Percentiles rank a stretch among this genome's conserved stretches.
These are phyloP conservation scores for Epinotia bilunana DNA, from an alignment of 2,888 invertebrate genomes.

Conservation along the genomic window DNA sequence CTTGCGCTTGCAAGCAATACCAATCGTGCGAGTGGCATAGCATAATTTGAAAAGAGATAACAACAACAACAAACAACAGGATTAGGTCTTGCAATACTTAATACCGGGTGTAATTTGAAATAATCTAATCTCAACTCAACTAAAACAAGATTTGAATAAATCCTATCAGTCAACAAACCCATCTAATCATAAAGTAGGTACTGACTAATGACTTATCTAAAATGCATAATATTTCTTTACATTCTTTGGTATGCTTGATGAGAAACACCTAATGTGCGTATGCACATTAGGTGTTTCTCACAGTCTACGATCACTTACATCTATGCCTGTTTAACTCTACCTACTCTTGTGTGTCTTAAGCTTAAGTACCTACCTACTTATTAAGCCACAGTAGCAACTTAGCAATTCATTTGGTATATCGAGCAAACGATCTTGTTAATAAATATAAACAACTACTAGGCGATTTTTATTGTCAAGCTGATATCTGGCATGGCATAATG, in stretches of 20 bases:
- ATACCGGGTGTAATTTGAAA: not conserved
- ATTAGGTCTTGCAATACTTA: not conserved
- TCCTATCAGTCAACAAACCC: no score
- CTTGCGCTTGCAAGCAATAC: conserved; percentile 22
- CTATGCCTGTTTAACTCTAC: no score
- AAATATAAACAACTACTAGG: not conserved
- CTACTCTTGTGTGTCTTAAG: not conserved
- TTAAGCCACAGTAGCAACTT: not conserved
- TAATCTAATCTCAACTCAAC: not conserved
- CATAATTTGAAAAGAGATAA: conserved; percentile 61
- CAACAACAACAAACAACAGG: conserved; percentile 76
- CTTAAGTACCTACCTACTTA: not conserved
- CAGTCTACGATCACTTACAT: not conserved
- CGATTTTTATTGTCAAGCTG: conserved; percentile 11
- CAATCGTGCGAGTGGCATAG: conserved; percentile 55
- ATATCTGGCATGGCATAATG: no score
- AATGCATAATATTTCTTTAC: no score
- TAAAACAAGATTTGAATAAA: no score
- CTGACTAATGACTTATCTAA: no score
- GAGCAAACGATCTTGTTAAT: not conserved
- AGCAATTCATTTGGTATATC: no score
- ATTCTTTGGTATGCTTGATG: not conserved
- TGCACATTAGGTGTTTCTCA: not conserved
- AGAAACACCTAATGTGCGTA: no score
- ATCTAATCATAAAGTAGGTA: no score